Conservation (phyloP, 2,888 invertebrate species). For the Heliconius aoede region DNA sequence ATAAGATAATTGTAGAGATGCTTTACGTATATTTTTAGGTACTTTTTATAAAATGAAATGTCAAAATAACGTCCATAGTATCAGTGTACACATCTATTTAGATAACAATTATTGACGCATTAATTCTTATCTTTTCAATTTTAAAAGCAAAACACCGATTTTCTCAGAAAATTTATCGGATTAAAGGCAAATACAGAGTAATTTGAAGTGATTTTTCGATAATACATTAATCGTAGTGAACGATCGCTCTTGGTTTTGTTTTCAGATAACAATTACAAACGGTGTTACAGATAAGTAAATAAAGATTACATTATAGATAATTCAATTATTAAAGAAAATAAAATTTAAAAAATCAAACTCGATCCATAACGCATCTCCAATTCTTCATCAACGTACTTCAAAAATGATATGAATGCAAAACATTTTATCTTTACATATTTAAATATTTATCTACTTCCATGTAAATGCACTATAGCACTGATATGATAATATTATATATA, state of each 20-base stretch:
- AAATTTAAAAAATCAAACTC: constrained; percentile 2
- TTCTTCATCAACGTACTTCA: not conserved
- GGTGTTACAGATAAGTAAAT: constrained; percentile 30
- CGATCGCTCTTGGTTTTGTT: constrained; percentile 28
- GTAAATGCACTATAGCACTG: too few species aligned
- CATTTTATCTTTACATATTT: not conserved
- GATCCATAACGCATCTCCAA: not conserved
- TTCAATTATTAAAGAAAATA: too few species aligned
- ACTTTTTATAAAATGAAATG: constrained; percentile 4
- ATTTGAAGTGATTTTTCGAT: constrained; percentile 43
- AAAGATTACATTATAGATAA: constrained; percentile 3
- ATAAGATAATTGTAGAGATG: not conserved
- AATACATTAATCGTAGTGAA: constrained; percentile 28
- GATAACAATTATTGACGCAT: constrained; percentile 31
- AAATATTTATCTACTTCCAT: not conserved
- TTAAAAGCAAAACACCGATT: constrained; percentile 40
- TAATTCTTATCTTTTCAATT: constrained; percentile 34
- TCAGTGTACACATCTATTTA: not conserved
- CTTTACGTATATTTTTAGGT: not conserved
- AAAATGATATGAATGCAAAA: not conserved
- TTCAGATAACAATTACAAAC: constrained; percentile 35
- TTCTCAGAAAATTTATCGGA: constrained; percentile 42
- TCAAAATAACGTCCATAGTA: constrained; percentile 3
- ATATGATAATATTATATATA: not conserved
- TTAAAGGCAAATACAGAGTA: constrained; percentile 40